Base-by-base conservation (phyloP, 2,113 vertebrate species). In the Podocnemis expansa region DNA sequence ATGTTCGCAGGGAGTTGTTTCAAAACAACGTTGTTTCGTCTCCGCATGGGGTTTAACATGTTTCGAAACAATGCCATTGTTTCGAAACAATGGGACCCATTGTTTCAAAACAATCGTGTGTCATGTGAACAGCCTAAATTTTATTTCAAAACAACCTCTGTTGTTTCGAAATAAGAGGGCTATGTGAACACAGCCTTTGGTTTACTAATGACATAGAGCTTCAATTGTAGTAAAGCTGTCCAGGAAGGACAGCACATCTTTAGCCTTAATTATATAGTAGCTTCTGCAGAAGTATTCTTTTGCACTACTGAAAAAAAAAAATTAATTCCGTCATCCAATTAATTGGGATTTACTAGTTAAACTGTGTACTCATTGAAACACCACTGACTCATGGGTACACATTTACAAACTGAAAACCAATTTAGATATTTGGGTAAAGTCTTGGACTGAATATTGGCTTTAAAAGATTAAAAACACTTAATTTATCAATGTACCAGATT, bases 201-300 rank as follows among this genome's bases (percentile, higher is more conserved):
- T 73, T 93, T 96, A 67, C 22, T 88, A 34, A 54, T 41, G 79
- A 34, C 70, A 60, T 54, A 78, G 2, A 27, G 67, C 75, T 95
- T 89, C 49, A 91, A 16, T 63, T 73, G 0, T n/a, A 38, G 8
- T 63, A 85, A 85, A 94, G 75, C 43, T 76, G 21, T 31, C 34
- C 6, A 3, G 17, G 92, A 93, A 92, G 47, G 9, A 83, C 27
- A 83, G 22, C 58, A 89, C 7, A 73, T 45, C 34, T 24, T 41
- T 0, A 0, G 1, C 14, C 80, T 81, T 85, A 60, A 93, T 80
- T 34, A 67, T 4, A 89, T 3, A 84, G 4, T 12, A 52, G 22
- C 0, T 2, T 83, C 21, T 83, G 47, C 8, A 89, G 90, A 10
- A 78, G 56, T 79, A 45, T 1, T 21, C 17, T 31, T 6, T 84